These are phyloP conservation scores for Linurgus olivaceus DNA, from an alignment of 2,797 vertebrate species.

Conservation along the genomic window DNA sequence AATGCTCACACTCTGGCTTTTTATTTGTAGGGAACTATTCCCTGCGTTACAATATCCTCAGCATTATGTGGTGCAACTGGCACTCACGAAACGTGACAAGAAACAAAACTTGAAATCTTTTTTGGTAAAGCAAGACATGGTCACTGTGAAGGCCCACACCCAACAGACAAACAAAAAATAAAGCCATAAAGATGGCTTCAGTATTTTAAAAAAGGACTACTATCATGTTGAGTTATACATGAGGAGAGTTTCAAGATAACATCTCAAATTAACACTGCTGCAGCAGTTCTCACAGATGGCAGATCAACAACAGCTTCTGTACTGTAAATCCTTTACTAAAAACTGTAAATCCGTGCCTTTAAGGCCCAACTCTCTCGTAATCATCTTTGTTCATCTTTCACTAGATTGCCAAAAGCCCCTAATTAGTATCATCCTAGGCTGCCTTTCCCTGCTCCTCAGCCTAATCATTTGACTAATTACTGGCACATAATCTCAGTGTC, in stretches of 20 bases:
- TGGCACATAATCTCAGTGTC: neutral
- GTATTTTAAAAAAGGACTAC: neutral
- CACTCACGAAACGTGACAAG: neutral
- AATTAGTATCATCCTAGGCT: conserved; percentile 49
- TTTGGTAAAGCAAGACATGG: neutral
- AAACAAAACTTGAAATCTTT: neutral
- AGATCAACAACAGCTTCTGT: conserved; percentile 27
- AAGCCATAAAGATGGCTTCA: neutral
- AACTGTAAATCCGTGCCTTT: conserved; percentile 37
- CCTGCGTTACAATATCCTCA: neutral
- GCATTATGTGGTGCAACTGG: neutral
- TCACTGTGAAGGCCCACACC: neutral
- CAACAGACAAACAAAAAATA: neutral
- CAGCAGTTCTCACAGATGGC: conserved; percentile 25
- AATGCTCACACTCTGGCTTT: neutral
- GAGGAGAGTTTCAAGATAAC: neutral
- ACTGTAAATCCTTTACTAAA: conserved; percentile 39
- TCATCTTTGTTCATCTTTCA: conserved; percentile 42
- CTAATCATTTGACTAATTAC: conserved; percentile 48
- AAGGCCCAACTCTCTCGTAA: conserved; percentile 21
- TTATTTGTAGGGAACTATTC: neutral
- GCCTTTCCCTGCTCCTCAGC: conserved; percentile 39
- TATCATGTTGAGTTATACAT: fast-evolving
- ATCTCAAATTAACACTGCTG: neutral
- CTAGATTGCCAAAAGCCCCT: conserved; percentile 34